A percentile compares a stretch with the other conserved stretches of the same genome.
Conservation (phyloP, 2,113 vertebrate species). For the Misgurnus anguillicaudatus region DNA sequence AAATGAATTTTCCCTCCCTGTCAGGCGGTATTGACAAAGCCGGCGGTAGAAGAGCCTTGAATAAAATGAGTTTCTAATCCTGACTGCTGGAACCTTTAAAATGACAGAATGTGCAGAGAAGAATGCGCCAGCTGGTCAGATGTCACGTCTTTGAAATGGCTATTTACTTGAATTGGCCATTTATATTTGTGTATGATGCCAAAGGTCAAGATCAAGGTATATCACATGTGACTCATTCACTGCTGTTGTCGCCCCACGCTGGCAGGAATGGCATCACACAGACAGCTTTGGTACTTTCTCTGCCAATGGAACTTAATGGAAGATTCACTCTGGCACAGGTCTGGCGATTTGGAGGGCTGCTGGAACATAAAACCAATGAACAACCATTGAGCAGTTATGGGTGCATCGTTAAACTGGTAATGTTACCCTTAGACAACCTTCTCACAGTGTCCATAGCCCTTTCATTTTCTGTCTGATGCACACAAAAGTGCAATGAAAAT, state of each 20-base stretch:
- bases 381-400: not conserved
- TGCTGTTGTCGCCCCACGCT: constrained; percentile 38
- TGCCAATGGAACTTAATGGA: constrained; percentile 59
- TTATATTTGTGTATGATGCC: constrained; percentile 63
- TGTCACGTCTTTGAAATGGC: constrained; percentile 40
- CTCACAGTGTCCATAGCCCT: not conserved
- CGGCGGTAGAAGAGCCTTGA: constrained; percentile 36
- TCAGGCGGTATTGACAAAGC: constrained; percentile 47
- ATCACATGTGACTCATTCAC: constrained; percentile 50
- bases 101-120: constrained; percentile 49
- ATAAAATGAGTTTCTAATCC: constrained; percentile 44
- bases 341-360: constrained; percentile 51
- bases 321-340: constrained; percentile 64
- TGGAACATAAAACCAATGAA: not conserved
- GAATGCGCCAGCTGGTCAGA: constrained; percentile 39
- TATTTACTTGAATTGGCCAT: constrained; percentile 60
- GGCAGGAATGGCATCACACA: constrained; percentile 64
- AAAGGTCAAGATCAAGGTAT: constrained; percentile 58
- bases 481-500: too few species aligned
- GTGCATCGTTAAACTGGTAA: not conserved
- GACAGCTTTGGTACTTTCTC: constrained; percentile 50
- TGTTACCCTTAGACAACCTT: not conserved
- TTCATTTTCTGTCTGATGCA: not conserved
- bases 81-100: constrained; percentile 26
- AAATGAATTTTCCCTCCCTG: constrained; percentile 42